These are phyloP conservation scores for Papilio demoleus DNA, from an alignment of 2,888 invertebrate species.

Conservation along the genomic window DNA sequence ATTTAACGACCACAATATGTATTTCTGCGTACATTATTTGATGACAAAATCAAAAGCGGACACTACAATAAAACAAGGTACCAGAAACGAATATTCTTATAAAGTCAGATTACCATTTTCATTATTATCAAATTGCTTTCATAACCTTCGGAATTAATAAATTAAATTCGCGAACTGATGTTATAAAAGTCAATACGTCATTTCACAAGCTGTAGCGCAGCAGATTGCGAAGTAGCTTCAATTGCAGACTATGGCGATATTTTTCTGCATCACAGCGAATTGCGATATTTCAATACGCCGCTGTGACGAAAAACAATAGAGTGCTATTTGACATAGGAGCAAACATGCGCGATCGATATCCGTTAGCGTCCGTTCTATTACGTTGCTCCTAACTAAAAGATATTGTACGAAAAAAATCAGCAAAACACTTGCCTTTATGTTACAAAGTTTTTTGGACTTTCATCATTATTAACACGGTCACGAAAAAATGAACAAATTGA, in stretches of 20 bases:
- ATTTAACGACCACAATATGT: not conserved
- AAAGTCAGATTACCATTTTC: not conserved
- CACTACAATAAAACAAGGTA: too few relatives aligned
- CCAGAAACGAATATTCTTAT: not conserved
- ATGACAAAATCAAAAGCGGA: too few relatives aligned
- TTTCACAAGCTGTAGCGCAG: constrained; percentile 2
- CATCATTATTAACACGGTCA: not conserved
- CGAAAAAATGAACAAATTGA: too few relatives aligned
- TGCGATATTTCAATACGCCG: constrained; percentile 28
- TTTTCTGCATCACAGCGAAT: constrained; percentile 26
- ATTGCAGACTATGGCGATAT: constrained; percentile 15
- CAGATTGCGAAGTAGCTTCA: constrained; percentile 30
- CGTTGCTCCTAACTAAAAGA: not conserved
- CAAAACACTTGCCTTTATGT: not conserved
- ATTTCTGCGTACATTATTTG: too few relatives aligned
- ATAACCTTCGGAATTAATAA: not conserved
- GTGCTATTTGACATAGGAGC: constrained; percentile 23
- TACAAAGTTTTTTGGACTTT: not conserved
- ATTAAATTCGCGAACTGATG: not conserved
- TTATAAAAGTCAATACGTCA: constrained; percentile 12
- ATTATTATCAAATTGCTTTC: not conserved
- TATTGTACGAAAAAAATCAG: not conserved
- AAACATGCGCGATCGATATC: constrained; percentile 4
- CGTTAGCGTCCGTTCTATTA: not conserved
- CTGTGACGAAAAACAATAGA: constrained; percentile 35